Evolutionary conservation across 2,797 vertebrate species (phyloP).

Genomic region (Pipistrellus pipistrellus): DNA sequence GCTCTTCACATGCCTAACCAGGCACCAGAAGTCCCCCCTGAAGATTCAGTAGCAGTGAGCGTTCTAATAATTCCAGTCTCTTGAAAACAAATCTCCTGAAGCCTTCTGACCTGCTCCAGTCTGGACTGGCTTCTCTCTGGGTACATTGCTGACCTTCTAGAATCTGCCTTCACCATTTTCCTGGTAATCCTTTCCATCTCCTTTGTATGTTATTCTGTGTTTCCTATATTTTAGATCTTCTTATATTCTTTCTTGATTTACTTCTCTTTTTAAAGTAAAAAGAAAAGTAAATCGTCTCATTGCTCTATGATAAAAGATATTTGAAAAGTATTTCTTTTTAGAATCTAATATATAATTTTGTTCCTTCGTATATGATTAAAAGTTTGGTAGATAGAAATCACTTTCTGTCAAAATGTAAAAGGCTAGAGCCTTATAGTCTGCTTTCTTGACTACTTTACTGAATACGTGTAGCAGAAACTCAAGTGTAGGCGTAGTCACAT

Average conservation of each 20-base stretch:
- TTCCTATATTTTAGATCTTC: neutral
- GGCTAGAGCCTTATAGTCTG: neutral
- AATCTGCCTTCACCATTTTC: neutral
- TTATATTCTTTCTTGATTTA: neutral
- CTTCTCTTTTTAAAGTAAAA: neutral
- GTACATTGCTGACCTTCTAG: neutral
- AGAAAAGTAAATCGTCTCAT: neutral
- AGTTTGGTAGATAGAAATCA: neutral
- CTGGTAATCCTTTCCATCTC: neutral
- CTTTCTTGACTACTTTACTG: neutral
- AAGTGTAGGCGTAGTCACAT: neutral
- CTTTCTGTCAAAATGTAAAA: neutral
- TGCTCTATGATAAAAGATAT: neutral
- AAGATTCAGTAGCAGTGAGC: neutral
- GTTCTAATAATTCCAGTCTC: neutral
- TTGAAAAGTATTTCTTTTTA: neutral
- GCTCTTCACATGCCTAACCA: neutral
- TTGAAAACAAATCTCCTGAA: neutral
- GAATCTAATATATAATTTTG: neutral
- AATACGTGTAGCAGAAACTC: neutral
- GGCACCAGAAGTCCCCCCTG: neutral
- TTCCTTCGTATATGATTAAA: neutral
- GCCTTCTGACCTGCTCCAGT: neutral
- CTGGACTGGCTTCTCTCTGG: neutral
- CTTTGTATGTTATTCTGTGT: neutral